Evolutionary conservation across 2,113 vertebrate genomes (phyloP).

Genomic region (Phycodurus eques): DNA sequence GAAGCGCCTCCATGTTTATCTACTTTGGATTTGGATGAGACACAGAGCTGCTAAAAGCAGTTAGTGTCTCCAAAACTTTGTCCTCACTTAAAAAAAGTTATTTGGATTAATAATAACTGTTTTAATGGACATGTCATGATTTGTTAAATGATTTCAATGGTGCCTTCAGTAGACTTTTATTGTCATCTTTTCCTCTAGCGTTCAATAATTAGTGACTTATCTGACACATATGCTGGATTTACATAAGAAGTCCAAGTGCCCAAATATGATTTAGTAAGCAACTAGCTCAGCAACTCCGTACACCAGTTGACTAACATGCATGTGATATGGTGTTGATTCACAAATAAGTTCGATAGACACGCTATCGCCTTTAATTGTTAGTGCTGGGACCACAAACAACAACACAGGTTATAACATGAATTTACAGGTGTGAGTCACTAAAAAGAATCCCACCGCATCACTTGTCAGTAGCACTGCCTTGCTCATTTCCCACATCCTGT

Average conservation of each 20-base stretch:
- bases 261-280: too few species aligned
- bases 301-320: too few species aligned
- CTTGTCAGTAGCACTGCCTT: too few species aligned
- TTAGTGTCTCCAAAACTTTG: background rate
- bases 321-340: too few species aligned
- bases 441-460: too few species aligned
- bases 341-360: too few species aligned
- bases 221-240: background rate
- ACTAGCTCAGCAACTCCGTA: too few species aligned
- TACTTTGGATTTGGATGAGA: slow-evolving; percentile 24
- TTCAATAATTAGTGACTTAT: background rate
- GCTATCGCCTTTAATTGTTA: too few species aligned
- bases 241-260: background rate
- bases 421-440: too few species aligned
- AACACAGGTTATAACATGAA: too few species aligned
- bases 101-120: background rate
- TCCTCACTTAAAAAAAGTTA: background rate
- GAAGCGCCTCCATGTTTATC: slow-evolving; percentile 43
- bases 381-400: too few species aligned
- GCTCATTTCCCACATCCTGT: too few species aligned
- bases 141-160: background rate
- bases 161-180: background rate
- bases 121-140: background rate
- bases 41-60: slow-evolving; percentile 9
- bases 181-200: background rate